These are phyloP conservation scores for Ctenochaetus hawaiiensis DNA, from an alignment of 2,797 vertebrate genomes.

Conservation along the genomic window DNA sequence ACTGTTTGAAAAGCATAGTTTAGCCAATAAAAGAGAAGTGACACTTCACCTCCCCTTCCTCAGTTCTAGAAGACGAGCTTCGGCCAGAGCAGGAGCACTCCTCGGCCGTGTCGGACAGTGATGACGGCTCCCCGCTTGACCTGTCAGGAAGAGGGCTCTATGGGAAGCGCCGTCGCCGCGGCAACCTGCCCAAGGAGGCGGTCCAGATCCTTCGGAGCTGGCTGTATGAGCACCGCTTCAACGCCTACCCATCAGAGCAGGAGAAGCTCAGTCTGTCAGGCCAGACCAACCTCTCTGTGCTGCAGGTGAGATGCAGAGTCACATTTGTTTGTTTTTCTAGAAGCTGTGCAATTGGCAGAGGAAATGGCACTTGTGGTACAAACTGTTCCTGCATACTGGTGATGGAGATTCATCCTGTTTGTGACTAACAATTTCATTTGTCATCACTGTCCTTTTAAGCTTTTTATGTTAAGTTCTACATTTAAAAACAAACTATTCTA, in stretches of 20 bases:
- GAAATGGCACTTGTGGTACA: not conserved
- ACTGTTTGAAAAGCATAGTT: not conserved
- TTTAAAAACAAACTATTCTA: not conserved
- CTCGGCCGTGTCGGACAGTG: constrained; percentile 90
- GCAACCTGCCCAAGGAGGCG: constrained; percentile 96
- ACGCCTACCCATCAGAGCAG: constrained; percentile 96
- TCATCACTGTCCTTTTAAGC: not conserved
- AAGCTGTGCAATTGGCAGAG: not conserved
- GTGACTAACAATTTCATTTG: not conserved
- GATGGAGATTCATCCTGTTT: not conserved
- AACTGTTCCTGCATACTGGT: not conserved
- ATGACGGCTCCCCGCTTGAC: constrained; percentile 89
- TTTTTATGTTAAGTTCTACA: not conserved
- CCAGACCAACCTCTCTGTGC: constrained; percentile 93
- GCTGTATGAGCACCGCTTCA: constrained; percentile 96
- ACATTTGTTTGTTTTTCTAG: not conserved
- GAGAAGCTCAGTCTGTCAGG: constrained; percentile 94
- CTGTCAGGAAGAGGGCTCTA: constrained; percentile 82
- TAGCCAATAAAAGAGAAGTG: not conserved
- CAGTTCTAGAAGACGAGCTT: constrained; percentile 84
- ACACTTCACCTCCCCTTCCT: constrained; percentile 1
- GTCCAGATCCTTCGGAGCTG: constrained; percentile 96
- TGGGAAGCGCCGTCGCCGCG: constrained; percentile 92
- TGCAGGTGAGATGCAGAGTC: constrained; percentile 87
- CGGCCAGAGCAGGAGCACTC: constrained; percentile 81